Evolutionary conservation across 2,888 invertebrate genomes (phyloP).

Genomic region (Drosophila limbata): DNA sequence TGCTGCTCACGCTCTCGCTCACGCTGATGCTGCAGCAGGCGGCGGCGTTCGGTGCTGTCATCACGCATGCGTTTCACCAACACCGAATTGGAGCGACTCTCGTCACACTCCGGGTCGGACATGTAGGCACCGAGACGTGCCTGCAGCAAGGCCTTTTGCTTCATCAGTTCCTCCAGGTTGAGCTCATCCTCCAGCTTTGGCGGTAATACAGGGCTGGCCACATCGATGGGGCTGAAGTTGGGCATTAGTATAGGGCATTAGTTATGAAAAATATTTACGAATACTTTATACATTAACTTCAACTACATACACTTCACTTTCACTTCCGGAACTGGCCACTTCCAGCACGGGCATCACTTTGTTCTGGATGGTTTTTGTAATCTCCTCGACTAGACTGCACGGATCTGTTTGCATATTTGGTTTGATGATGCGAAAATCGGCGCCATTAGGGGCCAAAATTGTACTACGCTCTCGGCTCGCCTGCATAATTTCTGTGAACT

Average conservation of each 20-base stretch:
- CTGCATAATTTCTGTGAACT: constrained; percentile 84
- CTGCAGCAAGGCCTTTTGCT: constrained; percentile 93
- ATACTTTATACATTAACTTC: constrained; percentile 1
- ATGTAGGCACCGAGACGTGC: constrained; percentile 91
- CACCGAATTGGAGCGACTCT: constrained; percentile 74
- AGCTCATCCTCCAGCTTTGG: constrained; percentile 93
- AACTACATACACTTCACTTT: constrained; percentile 86
- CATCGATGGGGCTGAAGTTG: constrained; percentile 86
- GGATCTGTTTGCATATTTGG: constrained; percentile 85
- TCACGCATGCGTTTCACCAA: constrained; percentile 42
- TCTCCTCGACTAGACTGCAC: constrained; percentile 86
- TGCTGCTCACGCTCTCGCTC: constrained; percentile 21
- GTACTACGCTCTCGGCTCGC: constrained; percentile 73
- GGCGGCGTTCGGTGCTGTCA: constrained; percentile 32
- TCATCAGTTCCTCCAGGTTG: constrained; percentile 95
- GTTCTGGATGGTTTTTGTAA: constrained; percentile 85
- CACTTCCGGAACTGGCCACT: constrained; percentile 89
- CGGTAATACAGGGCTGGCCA: constrained; percentile 89
- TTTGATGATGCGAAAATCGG: constrained; percentile 76
- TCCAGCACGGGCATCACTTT: constrained; percentile 86
- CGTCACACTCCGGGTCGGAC: constrained; percentile 89
- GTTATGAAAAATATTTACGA: not conserved
- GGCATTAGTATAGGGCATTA: not conserved
- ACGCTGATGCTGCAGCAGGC: constrained; percentile 17
- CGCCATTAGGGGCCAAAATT: constrained; percentile 75